Conservation (phyloP, 2,797 vertebrate genomes). For the Fundulus diaphanus region DNA sequence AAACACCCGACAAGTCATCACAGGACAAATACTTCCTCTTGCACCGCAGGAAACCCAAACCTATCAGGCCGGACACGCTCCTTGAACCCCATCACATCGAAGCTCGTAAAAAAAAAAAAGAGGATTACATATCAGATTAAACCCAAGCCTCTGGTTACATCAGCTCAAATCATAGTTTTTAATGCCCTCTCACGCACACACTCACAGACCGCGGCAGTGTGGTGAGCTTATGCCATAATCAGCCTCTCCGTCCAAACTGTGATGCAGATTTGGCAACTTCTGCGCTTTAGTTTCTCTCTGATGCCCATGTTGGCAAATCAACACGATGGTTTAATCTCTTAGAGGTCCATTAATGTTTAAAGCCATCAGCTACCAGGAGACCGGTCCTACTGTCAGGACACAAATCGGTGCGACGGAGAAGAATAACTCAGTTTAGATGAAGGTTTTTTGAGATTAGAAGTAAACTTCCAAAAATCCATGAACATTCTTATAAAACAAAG, state of each 20-base stretch:
- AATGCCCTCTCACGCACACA: slow-evolving; percentile 11
- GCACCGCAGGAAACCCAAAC: slow-evolving; percentile 1
- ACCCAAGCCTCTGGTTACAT: slow-evolving; percentile 55
- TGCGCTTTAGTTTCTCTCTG: slow-evolving; percentile 35
- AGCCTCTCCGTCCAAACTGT: slow-evolving; percentile 36
- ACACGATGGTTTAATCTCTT: slow-evolving; percentile 23
- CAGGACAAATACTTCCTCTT: neutral
- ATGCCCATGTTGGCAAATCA: slow-evolving; percentile 28
- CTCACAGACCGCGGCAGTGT: slow-evolving; percentile 7
- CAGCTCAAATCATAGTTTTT: slow-evolving; percentile 53
- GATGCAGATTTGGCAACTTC: slow-evolving; percentile 35
- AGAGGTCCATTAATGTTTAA: neutral
- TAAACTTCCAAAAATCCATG: neutral
- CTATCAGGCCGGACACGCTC: neutral
- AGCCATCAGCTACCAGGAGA: neutral
- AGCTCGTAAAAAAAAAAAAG: slow-evolving; percentile 62
- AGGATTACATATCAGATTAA: slow-evolving; percentile 70
- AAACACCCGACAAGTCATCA: neutral
- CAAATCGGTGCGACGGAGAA: neutral
- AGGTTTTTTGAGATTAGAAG: neutral
- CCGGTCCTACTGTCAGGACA: neutral
- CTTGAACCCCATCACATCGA: slow-evolving; percentile 31
- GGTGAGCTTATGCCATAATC: slow-evolving; percentile 51
- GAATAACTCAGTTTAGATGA: neutral
- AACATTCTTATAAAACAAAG: neutral